Percentiles rank a stretch among this genome's conserved stretches.
Evolutionary conservation across 2,113 vertebrate genomes (phyloP).

Genomic region (Callionymus lyra): DNA sequence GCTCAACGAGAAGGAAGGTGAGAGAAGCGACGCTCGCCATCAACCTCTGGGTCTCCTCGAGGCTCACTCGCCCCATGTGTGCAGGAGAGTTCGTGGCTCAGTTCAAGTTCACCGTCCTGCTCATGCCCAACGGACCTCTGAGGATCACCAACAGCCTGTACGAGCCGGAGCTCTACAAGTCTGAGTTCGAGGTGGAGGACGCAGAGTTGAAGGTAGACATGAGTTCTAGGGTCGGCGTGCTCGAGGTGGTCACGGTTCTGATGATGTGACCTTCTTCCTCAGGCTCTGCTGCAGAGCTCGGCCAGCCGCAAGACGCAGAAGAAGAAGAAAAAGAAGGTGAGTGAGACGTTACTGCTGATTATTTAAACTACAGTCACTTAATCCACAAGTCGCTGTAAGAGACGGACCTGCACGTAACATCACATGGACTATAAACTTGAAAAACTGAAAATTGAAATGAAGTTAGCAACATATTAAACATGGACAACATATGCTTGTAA

Average conservation of each 20-base stretch:
- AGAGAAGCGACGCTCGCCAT: conserved; percentile 45
- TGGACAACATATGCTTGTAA: too few species aligned
- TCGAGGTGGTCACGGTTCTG: conserved; percentile 10
- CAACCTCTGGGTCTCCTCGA: too few species aligned
- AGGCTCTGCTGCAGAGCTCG: conserved; percentile 94
- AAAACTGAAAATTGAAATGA: too few species aligned
- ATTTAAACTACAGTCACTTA: not conserved
- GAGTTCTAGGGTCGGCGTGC: conserved; percentile 5
- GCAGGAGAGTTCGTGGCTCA: conserved; percentile 90
- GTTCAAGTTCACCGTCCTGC: conserved; percentile 96
- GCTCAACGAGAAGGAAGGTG: conserved; percentile 94
- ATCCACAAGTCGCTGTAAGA: not conserved
- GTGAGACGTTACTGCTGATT: not conserved
- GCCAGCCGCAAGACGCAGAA: conserved; percentile 95
- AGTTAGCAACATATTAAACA: too few species aligned
- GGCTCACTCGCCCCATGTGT: too few species aligned
- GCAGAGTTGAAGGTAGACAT: conserved; percentile 80
- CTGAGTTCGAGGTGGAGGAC: conserved; percentile 89
- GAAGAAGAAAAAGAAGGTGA: conserved; percentile 99
- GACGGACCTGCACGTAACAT: too few species aligned
- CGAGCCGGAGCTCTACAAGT: conserved; percentile 90
- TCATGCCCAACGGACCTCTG: conserved; percentile 96
- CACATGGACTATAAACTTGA: too few species aligned
- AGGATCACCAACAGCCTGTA: conserved; percentile 87
- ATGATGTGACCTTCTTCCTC: conserved; percentile 4